Percentiles rank a stretch among this genome's conserved stretches.
These are phyloP conservation scores for Cheilosia scutellata DNA, from an alignment of 2,888 invertebrate genomes.

Conservation along the genomic window DNA sequence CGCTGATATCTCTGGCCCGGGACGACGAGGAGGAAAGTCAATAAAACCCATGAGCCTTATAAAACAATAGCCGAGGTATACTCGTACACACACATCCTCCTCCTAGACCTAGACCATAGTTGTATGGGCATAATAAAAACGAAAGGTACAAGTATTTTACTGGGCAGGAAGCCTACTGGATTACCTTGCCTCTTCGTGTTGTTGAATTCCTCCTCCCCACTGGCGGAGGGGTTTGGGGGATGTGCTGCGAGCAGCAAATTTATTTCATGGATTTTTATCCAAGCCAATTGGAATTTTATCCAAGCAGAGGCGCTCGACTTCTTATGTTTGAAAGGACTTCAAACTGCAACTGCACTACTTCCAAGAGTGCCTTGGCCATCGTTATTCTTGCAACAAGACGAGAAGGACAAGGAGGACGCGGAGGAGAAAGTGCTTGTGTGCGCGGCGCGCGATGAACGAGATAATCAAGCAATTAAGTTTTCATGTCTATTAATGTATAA, in stretches of 20 bases:
- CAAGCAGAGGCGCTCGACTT: slow-evolving; percentile 52
- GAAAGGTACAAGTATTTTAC: slow-evolving; percentile 60
- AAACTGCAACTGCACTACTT: slow-evolving; percentile 49
- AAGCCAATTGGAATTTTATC: slow-evolving; percentile 64
- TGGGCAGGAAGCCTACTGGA: slow-evolving; percentile 73
- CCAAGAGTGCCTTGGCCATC: slow-evolving; percentile 34
- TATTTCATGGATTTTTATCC: slow-evolving; percentile 69
- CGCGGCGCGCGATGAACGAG: slow-evolving; percentile 75
- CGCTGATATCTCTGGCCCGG: slow-evolving; percentile 47
- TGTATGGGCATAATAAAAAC: slow-evolving; percentile 41
- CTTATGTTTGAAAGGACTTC: slow-evolving; percentile 15
- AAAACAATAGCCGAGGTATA: slow-evolving; percentile 61
- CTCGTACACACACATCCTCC: slow-evolving; percentile 1
- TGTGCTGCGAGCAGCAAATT: too few relatives aligned
- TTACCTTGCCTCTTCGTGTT: slow-evolving; percentile 71
- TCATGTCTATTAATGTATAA: slow-evolving; percentile 75
- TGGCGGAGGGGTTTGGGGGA: not conserved
- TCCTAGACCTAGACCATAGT: slow-evolving; percentile 24
- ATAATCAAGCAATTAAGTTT: slow-evolving; percentile 77
- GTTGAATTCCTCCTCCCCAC: slow-evolving; percentile 54
- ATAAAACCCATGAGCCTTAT: slow-evolving; percentile 71
- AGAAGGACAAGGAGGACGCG: slow-evolving; percentile 22
- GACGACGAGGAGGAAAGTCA: slow-evolving; percentile 63
- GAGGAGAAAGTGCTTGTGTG: slow-evolving; percentile 53
- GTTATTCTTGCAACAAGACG: slow-evolving; percentile 17